These are phyloP conservation scores for Drosophila tristis DNA, from an alignment of 1,140 invertebrate species.

Conservation along the genomic window DNA sequence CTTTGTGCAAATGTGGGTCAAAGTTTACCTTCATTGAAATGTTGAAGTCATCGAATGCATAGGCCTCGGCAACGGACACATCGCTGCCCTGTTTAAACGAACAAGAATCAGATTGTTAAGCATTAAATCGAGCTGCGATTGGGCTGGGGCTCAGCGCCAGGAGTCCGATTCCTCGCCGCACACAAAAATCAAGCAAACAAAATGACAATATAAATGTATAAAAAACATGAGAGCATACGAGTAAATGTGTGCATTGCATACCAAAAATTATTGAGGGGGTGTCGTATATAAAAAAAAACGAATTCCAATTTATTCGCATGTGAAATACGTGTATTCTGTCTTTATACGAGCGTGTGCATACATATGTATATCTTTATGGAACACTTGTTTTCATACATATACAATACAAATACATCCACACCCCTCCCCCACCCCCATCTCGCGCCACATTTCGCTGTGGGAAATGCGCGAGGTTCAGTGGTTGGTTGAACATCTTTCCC, in stretches of 20 bases:
- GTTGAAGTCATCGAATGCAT: conserved; percentile 84
- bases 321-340: conserved; percentile 40
- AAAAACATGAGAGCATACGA: no score
- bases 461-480: conserved; percentile 32
- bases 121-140: conserved; percentile 37
- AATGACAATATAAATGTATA: conserved; percentile 5
- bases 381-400: conserved; percentile 60
- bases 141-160: neutral
- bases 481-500: conserved; percentile 11
- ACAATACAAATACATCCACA: no score
- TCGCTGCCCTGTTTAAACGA: conserved; percentile 71
- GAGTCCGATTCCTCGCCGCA: neutral
- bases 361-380: conserved; percentile 52
- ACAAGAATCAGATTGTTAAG: conserved; percentile 44
- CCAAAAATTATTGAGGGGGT: conserved; percentile 11
- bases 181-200: conserved; percentile 37
- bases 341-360: conserved; percentile 18
- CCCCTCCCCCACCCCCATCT: neutral
- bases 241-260: conserved; percentile 20
- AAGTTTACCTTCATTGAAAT: conserved; percentile 83
- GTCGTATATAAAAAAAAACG: conserved; percentile 15
- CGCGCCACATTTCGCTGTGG: conserved; percentile 12
- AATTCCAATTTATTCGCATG: conserved; percentile 71
- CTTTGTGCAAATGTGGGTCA: conserved; percentile 55
- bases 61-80: conserved; percentile 77